Evolutionary conservation across 2,113 vertebrate species (phyloP).

Genomic region (Manacus vitellinus): DNA sequence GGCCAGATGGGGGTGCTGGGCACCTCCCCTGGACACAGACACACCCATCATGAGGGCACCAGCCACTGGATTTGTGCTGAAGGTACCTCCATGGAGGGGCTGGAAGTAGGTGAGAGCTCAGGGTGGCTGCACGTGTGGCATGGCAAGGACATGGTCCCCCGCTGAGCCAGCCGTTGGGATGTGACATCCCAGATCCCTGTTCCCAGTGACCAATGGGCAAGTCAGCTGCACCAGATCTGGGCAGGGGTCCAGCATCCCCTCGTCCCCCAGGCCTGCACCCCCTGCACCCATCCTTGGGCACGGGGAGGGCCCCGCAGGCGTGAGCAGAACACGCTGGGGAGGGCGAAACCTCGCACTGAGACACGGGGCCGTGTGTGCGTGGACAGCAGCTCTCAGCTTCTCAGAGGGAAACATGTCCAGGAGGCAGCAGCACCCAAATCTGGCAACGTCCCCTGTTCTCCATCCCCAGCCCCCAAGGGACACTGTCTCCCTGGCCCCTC

Average conservation of each 20-base stretch:
- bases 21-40: background rate
- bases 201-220: rapidly evolving
- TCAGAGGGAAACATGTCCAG: background rate
- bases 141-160: background rate
- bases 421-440: background rate
- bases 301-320: rapidly evolving
- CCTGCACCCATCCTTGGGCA: background rate
- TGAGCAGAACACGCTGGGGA: rapidly evolving
- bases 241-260: background rate
- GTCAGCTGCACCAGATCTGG: rapidly evolving
- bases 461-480: background rate
- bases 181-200: background rate
- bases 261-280: background rate
- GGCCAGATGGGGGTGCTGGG: background rate
- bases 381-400: background rate
- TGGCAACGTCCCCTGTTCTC: rapidly evolving
- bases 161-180: background rate
- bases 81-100: background rate
- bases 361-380: rapidly evolving
- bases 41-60: rapidly evolving
- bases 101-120: background rate
- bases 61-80: rapidly evolving
- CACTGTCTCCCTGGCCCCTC: rapidly evolving
- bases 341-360: rapidly evolving
- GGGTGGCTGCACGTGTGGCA: background rate